A percentile compares a stretch with the other conserved stretches of the same genome.
Evolutionary conservation across 2,113 vertebrate species (phyloP).

Genomic region (Microtus richardsoni): DNA sequence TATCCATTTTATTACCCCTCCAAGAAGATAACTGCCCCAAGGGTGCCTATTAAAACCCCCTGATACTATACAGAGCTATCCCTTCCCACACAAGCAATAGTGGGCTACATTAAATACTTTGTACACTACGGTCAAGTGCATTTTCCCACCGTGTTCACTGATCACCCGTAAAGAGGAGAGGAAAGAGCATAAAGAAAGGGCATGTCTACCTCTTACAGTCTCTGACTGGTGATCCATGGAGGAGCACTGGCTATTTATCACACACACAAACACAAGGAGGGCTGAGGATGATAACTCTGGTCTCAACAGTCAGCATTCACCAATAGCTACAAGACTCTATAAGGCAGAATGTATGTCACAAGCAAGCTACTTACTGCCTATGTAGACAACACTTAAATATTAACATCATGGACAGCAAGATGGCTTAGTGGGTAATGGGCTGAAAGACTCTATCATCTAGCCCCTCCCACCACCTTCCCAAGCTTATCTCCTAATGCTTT

Average conservation of each 20-base stretch:
- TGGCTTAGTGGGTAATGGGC: neutral
- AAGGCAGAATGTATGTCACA: neutral
- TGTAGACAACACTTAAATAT: neutral
- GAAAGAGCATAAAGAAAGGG: neutral
- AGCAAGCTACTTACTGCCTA: neutral
- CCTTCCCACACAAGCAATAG: neutral
- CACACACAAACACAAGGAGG: neutral
- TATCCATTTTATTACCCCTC: conserved; percentile 15
- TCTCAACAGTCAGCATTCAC: neutral
- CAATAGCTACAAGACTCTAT: neutral
- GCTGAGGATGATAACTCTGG: neutral
- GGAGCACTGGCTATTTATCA: neutral
- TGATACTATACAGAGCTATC: neutral
- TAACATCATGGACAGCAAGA: neutral
- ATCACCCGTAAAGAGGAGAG: neutral
- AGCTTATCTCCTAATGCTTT: neutral
- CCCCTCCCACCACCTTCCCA: neutral
- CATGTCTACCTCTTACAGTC: neutral
- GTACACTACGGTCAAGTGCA: neutral
- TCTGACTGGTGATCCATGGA: neutral
- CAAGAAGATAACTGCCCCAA: neutral
- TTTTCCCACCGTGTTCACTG: neutral
- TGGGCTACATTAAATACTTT: neutral
- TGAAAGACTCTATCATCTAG: neutral
- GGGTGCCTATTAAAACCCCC: neutral